phyloP scores from a whole-genome alignment of 2,797 vertebrate genomes.

The Hoplostethus mediterraneus region DNA sequence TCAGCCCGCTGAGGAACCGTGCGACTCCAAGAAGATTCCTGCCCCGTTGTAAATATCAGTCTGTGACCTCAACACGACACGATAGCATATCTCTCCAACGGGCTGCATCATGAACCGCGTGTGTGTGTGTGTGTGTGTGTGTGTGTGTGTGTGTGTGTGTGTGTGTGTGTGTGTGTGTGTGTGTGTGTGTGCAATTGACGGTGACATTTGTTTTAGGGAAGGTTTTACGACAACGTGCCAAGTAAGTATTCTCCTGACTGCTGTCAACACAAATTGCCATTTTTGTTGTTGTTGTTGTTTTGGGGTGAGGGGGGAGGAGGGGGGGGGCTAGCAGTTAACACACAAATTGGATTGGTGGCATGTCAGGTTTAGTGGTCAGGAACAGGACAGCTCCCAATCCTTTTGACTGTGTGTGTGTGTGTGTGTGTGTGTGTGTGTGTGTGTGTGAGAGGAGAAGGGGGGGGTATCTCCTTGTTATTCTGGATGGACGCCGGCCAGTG shows the following conservation, averaged over 20 bases:
- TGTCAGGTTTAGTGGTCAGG: conserved; percentile 68
- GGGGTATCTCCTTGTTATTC: conserved; percentile 67
- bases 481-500: conserved; percentile 59
- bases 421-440: conserved; percentile 9
- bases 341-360: conserved; percentile 77
- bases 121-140: neutral
- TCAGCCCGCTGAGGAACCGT: no score
- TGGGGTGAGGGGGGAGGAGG: conserved; percentile 7
- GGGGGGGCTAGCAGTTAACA: conserved; percentile 59
- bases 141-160: neutral
- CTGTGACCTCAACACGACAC: no score
- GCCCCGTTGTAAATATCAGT: no score
- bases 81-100: no score
- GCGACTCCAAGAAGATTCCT: no score
- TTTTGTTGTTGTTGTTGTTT: conserved; percentile 61
- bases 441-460: neutral
- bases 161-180: neutral
- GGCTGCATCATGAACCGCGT: no score
- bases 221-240: conserved; percentile 72
- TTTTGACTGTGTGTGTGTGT: conserved; percentile 50
- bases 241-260: conserved; percentile 72
- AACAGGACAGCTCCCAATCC: conserved; percentile 64
- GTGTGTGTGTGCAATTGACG: conserved; percentile 28
- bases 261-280: conserved; percentile 74
- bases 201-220: conserved; percentile 80